phyloP scores from a whole-genome alignment of 2,797 vertebrate species.

The Ctenochaetus hawaiiensis region DNA sequence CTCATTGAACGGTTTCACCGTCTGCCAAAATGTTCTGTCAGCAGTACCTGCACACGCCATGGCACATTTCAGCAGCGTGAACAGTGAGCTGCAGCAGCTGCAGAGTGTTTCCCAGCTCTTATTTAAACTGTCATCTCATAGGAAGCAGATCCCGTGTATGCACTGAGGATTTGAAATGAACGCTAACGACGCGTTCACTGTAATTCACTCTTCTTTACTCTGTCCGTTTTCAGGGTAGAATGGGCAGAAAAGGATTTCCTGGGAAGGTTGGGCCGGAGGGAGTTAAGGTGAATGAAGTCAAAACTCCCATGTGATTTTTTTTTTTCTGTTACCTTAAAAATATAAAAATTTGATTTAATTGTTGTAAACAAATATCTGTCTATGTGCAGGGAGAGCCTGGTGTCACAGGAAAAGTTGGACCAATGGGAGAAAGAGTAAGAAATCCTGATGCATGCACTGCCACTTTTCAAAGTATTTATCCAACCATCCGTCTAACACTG shows the following conservation, averaged over 20 bases:
- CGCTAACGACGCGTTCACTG: conserved; percentile 28
- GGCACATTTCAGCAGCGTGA: conserved; percentile 21
- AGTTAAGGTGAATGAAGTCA: conserved; percentile 87
- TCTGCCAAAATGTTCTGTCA: conserved; percentile 50
- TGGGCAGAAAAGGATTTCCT: conserved; percentile 93
- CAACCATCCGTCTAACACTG: conserved; percentile 45
- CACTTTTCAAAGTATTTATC: conserved; percentile 34
- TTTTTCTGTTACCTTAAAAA: conserved; percentile 1
- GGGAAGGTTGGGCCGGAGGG: conserved; percentile 92
- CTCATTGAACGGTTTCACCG: conserved; percentile 39
- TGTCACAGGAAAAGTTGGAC: conserved; percentile 88
- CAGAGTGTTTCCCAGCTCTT: conserved; percentile 12
- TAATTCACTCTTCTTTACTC: conserved; percentile 23
- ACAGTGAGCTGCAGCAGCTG: conserved; percentile 39
- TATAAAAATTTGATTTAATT: not conserved
- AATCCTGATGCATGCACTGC: conserved; percentile 20
- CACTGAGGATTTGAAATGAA: conserved; percentile 22
- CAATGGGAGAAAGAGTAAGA: conserved; percentile 94
- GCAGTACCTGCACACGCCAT: conserved; percentile 49
- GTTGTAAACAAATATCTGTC: conserved; percentile 21
- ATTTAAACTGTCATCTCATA: conserved; percentile 32
- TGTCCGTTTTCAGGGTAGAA: conserved; percentile 87
- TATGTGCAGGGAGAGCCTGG: conserved; percentile 92
- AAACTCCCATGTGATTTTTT: conserved; percentile 10
- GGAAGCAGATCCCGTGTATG: conserved; percentile 33